Evolutionary conservation across 1,140 invertebrate genomes (phyloP).

Genomic region (Cydia strobilella): DNA sequence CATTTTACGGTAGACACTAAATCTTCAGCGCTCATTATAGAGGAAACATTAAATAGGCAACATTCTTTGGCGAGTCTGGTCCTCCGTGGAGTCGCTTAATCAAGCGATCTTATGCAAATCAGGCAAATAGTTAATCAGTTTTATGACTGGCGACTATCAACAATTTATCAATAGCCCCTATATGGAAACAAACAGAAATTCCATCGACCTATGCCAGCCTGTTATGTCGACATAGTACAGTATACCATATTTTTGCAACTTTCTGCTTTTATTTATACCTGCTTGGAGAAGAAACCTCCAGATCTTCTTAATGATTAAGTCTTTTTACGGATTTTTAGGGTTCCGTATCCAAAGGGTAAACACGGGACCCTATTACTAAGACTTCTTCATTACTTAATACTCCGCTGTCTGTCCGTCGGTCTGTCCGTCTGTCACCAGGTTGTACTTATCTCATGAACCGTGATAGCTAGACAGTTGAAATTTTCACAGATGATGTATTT

Average conservation of each 20-base stretch:
- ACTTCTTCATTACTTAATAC: no score
- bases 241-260: conserved; percentile 49
- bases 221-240: conserved; percentile 43
- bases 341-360: no score
- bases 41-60: conserved; percentile 63
- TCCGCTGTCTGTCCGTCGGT: no score
- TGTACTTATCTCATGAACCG: no score
- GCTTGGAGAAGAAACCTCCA: background rate
- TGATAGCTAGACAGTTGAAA: no score
- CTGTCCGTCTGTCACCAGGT: no score
- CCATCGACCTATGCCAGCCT: conserved; percentile 43
- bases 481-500: no score
- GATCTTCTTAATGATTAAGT: no score
- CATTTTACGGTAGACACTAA: conserved; percentile 48
- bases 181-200: conserved; percentile 48
- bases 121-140: conserved; percentile 55
- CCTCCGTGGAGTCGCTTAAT: conserved; percentile 49
- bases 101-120: conserved; percentile 61
- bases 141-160: conserved; percentile 49
- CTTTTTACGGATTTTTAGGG: no score
- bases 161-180: conserved; percentile 55
- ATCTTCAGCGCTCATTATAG: conserved; percentile 46
- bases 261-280: conserved; percentile 40
- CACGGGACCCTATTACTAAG: no score
- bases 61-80: conserved; percentile 57